Evolutionary conservation across 1,140 invertebrate species (phyloP), one percentile per base, ranked within the genome.

Genomic region (Drosophila burlai): DNA sequence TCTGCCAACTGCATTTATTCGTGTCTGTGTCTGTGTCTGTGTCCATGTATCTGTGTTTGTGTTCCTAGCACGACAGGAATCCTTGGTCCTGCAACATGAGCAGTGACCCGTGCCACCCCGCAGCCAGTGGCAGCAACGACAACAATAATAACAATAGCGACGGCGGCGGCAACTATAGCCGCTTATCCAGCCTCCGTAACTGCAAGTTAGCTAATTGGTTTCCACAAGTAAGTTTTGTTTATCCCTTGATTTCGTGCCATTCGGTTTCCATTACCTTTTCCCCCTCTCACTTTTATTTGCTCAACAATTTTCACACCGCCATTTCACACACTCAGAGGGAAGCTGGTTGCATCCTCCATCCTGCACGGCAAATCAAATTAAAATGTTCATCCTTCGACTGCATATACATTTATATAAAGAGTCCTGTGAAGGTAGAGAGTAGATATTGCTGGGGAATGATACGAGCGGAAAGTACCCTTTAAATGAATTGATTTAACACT

Each of bases 151-250:
- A 65, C 15, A 82, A 54, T 18, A 77, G 54, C 21, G 61, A 47
- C 13, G 68, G 43, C 46, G 68, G 49, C 43, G 72, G 52, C 62
- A 57, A 47, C 29, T 67, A 67, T 65, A 65, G 67, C 68, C 76
- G 67, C 54, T 42, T 87, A 76, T 52, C 54, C 59, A 61, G 66
- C 38, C 69, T 73, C 50, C 65, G 68, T 69, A 81, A 72, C 83
- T 65, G 61, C 77, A 87, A 89, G 65, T 65, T 87, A 68, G 76
- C 81, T 80, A 76, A 73, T 84, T 89, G 84, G 84, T 84, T 89
- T 75, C 66, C 81, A 73, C 84, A 89, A 75, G 84, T 89, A 89
- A 89, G 84, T 89, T 84, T 89, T 80, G 61, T 77, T 75, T 79
- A 59, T 64, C 52, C 60, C 65, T 21, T 54, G 59, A 50, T 58